Base-by-base conservation (phyloP, 1,140 invertebrate genomes). In the Eueides isabella region DNA sequence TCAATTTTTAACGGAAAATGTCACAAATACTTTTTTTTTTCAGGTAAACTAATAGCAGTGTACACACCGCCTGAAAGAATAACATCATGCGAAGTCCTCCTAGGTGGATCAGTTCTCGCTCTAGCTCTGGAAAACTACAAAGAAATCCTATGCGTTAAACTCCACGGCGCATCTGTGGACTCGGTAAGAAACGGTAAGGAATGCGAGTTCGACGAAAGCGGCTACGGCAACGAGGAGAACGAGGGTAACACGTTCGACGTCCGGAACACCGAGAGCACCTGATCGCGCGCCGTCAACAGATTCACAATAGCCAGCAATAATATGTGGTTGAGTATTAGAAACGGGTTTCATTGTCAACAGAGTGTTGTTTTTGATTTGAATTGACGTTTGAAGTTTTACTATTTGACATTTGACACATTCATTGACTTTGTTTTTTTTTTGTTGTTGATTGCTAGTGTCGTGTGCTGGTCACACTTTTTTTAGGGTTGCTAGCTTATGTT, bases 61-160 rank as follows among this genome's bases (percentile, higher is more conserved):
- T 97, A 97, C 93, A 97, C 97, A 7, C 96, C 97, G 28, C 94
- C 96, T 76, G 92, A 95, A 71, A 94, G 95, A 31, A 96, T 98
- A 64, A 96, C 95, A 26, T 96, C 96, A 1, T 97, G 96, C 84
- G 96, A 97, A 83, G 94, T 98, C 19, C 94, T 96, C 7, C 93
- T 95, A 38, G 95, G 96, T 65, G 97, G 97, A 0, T 94, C 95
- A 26, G 94, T 95, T 55, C 94, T 98, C 1, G 95, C 97, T 0
- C 89, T 98, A 68, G 97, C 95, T 11, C 80, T 96, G 38, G 95
- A 95, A 77, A 95, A 95, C 80, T 93, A 93, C 72, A 91, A 94
- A 71, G 93, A 95, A 38, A 93, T 97, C 26, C 89, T 96, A 1
- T 96, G 96, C 64, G 91, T 97, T 5, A 92, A 95, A 41, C 86